A percentile compares a stretch with the other conserved stretches of the same genome.
phyloP scores from a whole-genome alignment of 2,797 vertebrate species.

The Pantherophis alleghaniensis region DNA sequence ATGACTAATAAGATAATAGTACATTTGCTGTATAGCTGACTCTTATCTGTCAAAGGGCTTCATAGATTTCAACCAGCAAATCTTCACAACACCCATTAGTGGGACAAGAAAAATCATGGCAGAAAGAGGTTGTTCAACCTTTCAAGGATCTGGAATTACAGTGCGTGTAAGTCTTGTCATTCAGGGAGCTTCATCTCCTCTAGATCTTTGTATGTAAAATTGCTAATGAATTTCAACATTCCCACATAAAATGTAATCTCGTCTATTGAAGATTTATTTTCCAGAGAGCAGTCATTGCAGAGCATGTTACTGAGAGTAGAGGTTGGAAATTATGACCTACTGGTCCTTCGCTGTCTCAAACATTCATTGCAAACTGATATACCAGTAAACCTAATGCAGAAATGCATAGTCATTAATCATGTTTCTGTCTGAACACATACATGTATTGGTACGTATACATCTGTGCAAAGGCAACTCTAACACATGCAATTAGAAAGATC shows the following conservation, averaged over 20 bases:
- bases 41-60: constrained; percentile 17
- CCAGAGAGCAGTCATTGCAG: not conserved
- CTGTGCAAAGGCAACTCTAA: not conserved
- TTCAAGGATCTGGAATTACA: not conserved
- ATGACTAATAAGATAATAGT: constrained; percentile 42
- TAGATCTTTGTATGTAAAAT: not conserved
- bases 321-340: not conserved
- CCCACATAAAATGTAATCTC: not conserved
- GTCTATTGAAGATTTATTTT: not conserved
- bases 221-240: not conserved
- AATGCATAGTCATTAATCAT: not conserved
- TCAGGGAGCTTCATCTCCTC: not conserved
- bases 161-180: not conserved
- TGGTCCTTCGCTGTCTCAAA: not conserved
- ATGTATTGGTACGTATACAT: not conserved
- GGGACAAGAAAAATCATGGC: not conserved
- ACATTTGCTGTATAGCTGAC: not conserved
- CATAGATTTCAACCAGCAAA: not conserved
- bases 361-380: not conserved
- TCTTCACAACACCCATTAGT: not conserved
- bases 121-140: not conserved
- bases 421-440: not conserved
- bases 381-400: not conserved
- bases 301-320: not conserved
- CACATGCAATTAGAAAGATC: not conserved